phyloP scores from a whole-genome alignment of 2,797 vertebrate genomes.

The Schizopygopsis pylzovi region DNA sequence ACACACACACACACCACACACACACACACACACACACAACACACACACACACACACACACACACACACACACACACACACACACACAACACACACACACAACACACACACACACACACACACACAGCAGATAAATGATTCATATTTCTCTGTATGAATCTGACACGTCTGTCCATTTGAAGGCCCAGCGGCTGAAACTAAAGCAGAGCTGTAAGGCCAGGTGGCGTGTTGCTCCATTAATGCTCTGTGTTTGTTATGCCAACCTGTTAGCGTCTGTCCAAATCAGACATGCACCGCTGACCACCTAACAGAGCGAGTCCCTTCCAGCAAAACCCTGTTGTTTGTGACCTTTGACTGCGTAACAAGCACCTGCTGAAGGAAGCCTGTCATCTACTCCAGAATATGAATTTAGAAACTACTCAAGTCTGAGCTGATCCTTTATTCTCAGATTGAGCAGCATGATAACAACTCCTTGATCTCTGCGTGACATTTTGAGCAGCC shows the following conservation, averaged over 20 bases:
- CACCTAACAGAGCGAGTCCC: background rate
- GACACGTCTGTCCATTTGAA: background rate
- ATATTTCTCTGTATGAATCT: background rate
- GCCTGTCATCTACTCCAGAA: background rate
- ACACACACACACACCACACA: no score
- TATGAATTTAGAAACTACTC: background rate
- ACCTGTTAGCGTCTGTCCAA: constrained; percentile 8
- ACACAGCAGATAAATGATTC: background rate
- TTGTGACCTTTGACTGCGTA: constrained; percentile 1
- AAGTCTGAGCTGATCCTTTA: background rate
- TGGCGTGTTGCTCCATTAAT: background rate
- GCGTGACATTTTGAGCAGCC: background rate
- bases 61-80: no score
- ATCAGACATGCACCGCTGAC: background rate
- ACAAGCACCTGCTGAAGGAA: background rate
- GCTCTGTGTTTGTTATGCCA: constrained; percentile 1
- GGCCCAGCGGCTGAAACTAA: no score
- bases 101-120: no score
- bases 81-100: no score
- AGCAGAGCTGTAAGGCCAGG: no score
- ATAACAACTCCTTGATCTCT: background rate
- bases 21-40: no score
- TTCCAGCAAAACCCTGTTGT: background rate
- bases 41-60: no score
- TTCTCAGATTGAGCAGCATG: background rate